These are phyloP conservation scores for Cydia fagiglandana DNA, from an alignment of 1,140 invertebrate genomes.

Conservation along the genomic window DNA sequence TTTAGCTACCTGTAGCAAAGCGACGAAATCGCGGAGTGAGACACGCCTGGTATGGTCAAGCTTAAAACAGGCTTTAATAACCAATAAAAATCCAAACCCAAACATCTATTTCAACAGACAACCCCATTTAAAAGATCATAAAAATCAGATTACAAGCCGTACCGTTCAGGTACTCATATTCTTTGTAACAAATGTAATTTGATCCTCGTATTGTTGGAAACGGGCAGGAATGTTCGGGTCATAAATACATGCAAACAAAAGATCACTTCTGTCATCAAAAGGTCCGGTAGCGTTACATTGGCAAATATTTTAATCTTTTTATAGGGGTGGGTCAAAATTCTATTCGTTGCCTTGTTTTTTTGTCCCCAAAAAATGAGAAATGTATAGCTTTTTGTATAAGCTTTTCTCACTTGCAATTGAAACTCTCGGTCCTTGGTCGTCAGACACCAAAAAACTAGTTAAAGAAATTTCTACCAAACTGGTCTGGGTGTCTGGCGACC, in stretches of 20 bases:
- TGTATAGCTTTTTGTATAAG: too few species aligned
- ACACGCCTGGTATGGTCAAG: background rate
- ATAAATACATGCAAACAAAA: conserved; percentile 17
- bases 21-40: too few species aligned
- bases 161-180: conserved; percentile 4
- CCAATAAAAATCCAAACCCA: background rate
- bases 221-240: background rate
- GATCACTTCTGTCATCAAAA: background rate
- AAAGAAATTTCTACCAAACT: too few species aligned
- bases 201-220: background rate
- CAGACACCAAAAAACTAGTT: too few species aligned
- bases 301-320: conserved; percentile 15
- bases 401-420: too few species aligned
- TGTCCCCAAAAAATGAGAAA: too few species aligned
- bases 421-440: too few species aligned
- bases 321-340: background rate
- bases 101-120: background rate
- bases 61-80: background rate
- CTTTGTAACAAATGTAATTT: background rate
- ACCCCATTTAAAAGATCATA: conserved; percentile 5
- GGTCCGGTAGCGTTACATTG: background rate
- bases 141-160: background rate
- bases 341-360: too few species aligned
- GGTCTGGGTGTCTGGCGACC: too few species aligned
- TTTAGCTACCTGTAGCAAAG: too few species aligned